These are phyloP conservation scores for Tenebrio molitor DNA, from an alignment of 1,140 invertebrate genomes.

Conservation along the genomic window DNA sequence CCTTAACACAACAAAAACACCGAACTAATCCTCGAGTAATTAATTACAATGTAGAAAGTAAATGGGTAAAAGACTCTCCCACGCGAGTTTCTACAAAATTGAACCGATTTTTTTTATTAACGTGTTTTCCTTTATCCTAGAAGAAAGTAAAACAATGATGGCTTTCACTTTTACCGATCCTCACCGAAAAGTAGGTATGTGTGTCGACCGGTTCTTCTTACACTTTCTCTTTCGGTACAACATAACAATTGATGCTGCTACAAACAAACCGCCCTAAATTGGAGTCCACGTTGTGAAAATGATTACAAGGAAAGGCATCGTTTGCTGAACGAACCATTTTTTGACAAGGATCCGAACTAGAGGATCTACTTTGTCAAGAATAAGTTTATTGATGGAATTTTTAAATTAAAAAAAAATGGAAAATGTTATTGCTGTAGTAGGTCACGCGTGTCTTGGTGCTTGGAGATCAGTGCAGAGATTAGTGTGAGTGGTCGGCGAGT, in stretches of 20 bases:
- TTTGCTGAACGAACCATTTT: too few relatives aligned
- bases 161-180: constrained; percentile 53
- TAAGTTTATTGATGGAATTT: too few relatives aligned
- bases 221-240: constrained; percentile 49
- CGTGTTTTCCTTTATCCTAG: constrained; percentile 7
- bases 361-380: too few relatives aligned
- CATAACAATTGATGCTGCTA: background rate
- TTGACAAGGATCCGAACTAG: too few relatives aligned
- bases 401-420: too few relatives aligned
- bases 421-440: too few relatives aligned
- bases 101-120: constrained; percentile 29
- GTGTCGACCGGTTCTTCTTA: constrained; percentile 28
- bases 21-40: background rate
- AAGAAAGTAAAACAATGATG: constrained; percentile 55
- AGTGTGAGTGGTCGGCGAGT: too few relatives aligned
- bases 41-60: constrained; percentile 25
- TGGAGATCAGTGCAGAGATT: too few relatives aligned
- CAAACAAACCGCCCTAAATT: constrained; percentile 4
- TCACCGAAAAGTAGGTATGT: constrained; percentile 45
- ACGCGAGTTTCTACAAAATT: constrained; percentile 39
- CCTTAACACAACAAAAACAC: background rate
- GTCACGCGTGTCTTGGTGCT: too few relatives aligned
- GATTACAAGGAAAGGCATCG: too few relatives aligned
- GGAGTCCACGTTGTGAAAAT: constrained; percentile 3
- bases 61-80: constrained; percentile 19